Conservation (phyloP, 2,888 invertebrate genomes). For the Laspeyria flexula region DNA sequence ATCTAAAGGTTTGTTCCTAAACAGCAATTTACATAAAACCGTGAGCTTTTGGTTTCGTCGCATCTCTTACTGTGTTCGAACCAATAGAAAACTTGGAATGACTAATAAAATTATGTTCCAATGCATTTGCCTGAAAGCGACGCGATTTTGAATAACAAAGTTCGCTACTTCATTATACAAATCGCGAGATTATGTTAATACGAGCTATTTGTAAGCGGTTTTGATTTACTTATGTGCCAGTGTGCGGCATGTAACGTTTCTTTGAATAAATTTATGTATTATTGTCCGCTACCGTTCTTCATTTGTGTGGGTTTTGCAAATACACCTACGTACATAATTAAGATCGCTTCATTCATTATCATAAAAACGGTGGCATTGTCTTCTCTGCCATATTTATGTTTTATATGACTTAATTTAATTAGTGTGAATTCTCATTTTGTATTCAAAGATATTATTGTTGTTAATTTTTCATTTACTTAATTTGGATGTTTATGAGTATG, state of each 20-base stretch:
- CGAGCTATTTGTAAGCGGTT: conserved; percentile 76
- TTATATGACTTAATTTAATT: conserved; percentile 53
- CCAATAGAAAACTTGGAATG: conserved; percentile 52
- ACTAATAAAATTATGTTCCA: conserved; percentile 60
- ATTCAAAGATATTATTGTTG: conserved; percentile 27
- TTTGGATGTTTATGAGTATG: conserved; percentile 7
- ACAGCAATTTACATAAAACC: conserved; percentile 49
- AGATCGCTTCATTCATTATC: conserved; percentile 57
- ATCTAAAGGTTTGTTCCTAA: conserved; percentile 38
- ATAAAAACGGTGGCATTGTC: conserved; percentile 62
- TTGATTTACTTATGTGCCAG: conserved; percentile 76
- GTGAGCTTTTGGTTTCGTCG: conserved; percentile 50
- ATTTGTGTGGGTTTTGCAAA: conserved; percentile 76
- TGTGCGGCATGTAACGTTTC: conserved; percentile 70
- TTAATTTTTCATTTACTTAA: conserved; percentile 8
- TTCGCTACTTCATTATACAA: conserved; percentile 80
- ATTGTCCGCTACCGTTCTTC: conserved; percentile 76
- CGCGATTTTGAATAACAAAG: conserved; percentile 70
- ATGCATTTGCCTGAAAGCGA: conserved; percentile 65
- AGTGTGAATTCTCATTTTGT: conserved; percentile 31
- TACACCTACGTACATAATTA: conserved; percentile 62
- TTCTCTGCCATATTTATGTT: conserved; percentile 51
- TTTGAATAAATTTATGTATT: conserved; percentile 77
- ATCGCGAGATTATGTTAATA: conserved; percentile 82
- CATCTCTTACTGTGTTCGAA: conserved; percentile 48